A percentile compares a stretch with the other conserved stretches of the same genome.
Evolutionary conservation across 2,888 invertebrate genomes (phyloP).

Genomic region (Romanomermis culicivorax): DNA sequence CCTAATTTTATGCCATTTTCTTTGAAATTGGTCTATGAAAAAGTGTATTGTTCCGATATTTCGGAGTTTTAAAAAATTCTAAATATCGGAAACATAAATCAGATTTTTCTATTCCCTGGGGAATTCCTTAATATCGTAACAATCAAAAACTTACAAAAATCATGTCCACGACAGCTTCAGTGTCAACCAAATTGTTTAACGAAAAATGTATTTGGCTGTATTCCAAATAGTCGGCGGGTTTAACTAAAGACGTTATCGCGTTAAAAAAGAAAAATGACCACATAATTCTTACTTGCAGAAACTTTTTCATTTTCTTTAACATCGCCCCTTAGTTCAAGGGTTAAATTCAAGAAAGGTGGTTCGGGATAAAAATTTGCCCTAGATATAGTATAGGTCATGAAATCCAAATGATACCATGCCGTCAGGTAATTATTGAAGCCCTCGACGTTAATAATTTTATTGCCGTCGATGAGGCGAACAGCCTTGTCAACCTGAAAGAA

Average conservation of each 20-base stretch:
- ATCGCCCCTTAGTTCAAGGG: too few species aligned
- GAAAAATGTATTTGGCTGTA: slow-evolving; percentile 90
- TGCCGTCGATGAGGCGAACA: slow-evolving; percentile 18
- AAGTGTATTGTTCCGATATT: too few species aligned
- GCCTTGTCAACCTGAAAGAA: slow-evolving; percentile 18
- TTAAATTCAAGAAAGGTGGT: too few species aligned
- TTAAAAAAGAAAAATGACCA: too few species aligned
- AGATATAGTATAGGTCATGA: slow-evolving; percentile 66
- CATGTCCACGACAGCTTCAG: slow-evolving; percentile 24
- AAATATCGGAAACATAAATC: too few species aligned
- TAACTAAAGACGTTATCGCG: background rate
- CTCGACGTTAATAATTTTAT: slow-evolving; percentile 42
- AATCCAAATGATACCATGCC: slow-evolving; percentile 87
- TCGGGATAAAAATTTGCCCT: slow-evolving; percentile 65
- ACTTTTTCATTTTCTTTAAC: too few species aligned
- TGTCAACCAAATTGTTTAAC: slow-evolving; percentile 27
- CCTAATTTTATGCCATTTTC: too few species aligned
- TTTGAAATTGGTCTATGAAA: too few species aligned
- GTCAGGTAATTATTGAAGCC: slow-evolving; percentile 94
- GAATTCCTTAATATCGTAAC: too few species aligned
- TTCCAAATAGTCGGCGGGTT: slow-evolving; percentile 41
- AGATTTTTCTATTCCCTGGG: too few species aligned
- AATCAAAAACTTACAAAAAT: slow-evolving; percentile 16
- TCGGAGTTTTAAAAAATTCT: too few species aligned
- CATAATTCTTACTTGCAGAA: too few species aligned